A percentile compares a stretch with the other conserved stretches of the same genome.
Conservation (phyloP, 2,888 invertebrate species). For the Antheraea assamensis region DNA sequence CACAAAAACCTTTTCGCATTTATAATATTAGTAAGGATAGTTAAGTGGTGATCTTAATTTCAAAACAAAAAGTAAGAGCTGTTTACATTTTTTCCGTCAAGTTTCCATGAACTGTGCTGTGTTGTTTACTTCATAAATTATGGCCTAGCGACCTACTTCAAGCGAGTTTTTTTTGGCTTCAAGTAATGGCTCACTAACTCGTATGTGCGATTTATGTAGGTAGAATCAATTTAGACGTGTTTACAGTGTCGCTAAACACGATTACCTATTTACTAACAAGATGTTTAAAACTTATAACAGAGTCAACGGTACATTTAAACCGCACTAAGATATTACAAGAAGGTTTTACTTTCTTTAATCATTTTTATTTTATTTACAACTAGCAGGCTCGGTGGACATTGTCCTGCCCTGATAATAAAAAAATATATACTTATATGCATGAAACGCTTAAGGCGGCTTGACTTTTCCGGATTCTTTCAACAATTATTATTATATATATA, state of each 20-base stretch:
- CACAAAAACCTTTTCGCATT: not conserved
- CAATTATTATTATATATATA: no score
- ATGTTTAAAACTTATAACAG: not conserved
- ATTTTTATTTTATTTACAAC: not conserved
- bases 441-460: no score
- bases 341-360: not conserved
- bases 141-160: constrained; percentile 2
- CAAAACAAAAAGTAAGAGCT: not conserved
- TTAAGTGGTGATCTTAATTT: not conserved
- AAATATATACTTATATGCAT: no score
- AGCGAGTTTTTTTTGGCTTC: not conserved
- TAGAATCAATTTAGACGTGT: not conserved
- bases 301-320: not conserved
- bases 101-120: not conserved
- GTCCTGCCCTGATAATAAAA: no score
- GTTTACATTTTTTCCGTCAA: not conserved
- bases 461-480: no score
- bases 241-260: not conserved
- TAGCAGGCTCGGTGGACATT: no score
- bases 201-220: not conserved
- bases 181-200: not conserved
- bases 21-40: not conserved
- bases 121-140: constrained; percentile 8
- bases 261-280: not conserved
- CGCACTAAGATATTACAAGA: not conserved